Percentiles rank a stretch among this genome's conserved stretches.
phyloP scores from a whole-genome alignment of 2,797 vertebrate genomes.

The Sebastiscus albofasciatus region DNA sequence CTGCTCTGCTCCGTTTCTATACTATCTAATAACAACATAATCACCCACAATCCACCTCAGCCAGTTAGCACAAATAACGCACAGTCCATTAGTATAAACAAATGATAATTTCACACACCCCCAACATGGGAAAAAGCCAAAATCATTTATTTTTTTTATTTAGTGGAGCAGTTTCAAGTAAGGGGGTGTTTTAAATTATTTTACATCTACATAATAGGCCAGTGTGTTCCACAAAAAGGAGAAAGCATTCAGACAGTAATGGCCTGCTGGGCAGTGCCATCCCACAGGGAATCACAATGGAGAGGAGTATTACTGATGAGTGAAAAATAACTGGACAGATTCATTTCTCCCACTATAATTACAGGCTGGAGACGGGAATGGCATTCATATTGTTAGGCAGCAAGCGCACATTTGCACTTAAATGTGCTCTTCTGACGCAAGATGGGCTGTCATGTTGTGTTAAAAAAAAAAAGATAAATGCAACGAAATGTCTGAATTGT shows the following conservation, averaged over 20 bases:
- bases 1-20: conserved; percentile 43
- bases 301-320: conserved; percentile 76
- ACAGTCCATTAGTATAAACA: conserved; percentile 70
- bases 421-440: conserved; percentile 54
- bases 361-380: conserved; percentile 69
- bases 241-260: conserved; percentile 66
- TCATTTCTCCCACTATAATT: conserved; percentile 79
- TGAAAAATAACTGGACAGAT: conserved; percentile 78
- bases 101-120: conserved; percentile 61
- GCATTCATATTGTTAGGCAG: conserved; percentile 67
- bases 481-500: conserved; percentile 27
- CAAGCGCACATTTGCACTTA: conserved; percentile 65
- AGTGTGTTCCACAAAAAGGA: conserved; percentile 42
- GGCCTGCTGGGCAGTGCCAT: conserved; percentile 73
- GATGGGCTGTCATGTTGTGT: conserved; percentile 8
- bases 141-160: conserved; percentile 53
- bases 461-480: conserved; percentile 5
- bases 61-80: conserved; percentile 71
- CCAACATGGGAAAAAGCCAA: conserved; percentile 41
- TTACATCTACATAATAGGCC: conserved; percentile 74
- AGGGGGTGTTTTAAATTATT: conserved; percentile 65
- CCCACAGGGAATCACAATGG: conserved; percentile 76
- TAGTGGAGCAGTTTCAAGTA: conserved; percentile 49
- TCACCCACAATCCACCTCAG: conserved; percentile 56
- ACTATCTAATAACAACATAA: conserved; percentile 62